Conservation (phyloP, 2,888 invertebrate species). For the Parasteatoda lunata region DNA sequence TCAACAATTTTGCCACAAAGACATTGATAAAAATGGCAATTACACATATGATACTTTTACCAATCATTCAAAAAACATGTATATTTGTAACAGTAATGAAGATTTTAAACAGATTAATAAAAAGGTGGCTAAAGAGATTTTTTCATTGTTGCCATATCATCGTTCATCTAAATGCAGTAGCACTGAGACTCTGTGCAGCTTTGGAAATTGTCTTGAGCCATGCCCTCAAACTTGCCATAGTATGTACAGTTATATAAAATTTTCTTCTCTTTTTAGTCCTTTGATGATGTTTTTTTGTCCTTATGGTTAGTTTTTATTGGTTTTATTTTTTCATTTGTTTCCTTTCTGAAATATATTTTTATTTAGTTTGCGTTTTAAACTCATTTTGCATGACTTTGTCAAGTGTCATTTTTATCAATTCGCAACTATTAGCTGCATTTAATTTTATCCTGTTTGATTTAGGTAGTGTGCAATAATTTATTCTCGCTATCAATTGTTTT, state of each 20-base stretch:
- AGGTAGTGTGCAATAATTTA: too few species aligned
- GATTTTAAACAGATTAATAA: conserved; percentile 41
- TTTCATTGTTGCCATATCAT: conserved; percentile 31
- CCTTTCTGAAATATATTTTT: background rate
- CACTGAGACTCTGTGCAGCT: conserved; percentile 54
- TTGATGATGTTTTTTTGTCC: background rate
- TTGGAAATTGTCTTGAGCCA: conserved; percentile 27
- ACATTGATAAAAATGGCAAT: conserved; percentile 43
- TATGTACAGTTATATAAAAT: conserved; percentile 33
- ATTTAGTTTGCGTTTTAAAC: background rate
- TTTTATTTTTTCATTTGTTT: background rate
- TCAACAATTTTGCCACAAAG: conserved; percentile 11
- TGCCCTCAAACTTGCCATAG: conserved; percentile 14
- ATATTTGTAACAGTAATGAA: conserved; percentile 10
- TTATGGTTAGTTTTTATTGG: conserved; percentile 2
- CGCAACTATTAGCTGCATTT: too few species aligned
- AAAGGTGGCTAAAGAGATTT: conserved; percentile 31
- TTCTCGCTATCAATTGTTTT: too few species aligned
- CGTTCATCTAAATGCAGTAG: conserved; percentile 46
- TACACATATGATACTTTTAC: conserved; percentile 3
- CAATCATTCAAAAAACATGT: background rate
- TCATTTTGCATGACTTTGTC: too few species aligned
- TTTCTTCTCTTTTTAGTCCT: background rate
- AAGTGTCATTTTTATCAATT: too few species aligned
- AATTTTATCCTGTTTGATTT: too few species aligned